These are phyloP conservation scores for Drosophila borealis DNA, from an alignment of 2,888 invertebrate genomes.

Conservation along the genomic window DNA sequence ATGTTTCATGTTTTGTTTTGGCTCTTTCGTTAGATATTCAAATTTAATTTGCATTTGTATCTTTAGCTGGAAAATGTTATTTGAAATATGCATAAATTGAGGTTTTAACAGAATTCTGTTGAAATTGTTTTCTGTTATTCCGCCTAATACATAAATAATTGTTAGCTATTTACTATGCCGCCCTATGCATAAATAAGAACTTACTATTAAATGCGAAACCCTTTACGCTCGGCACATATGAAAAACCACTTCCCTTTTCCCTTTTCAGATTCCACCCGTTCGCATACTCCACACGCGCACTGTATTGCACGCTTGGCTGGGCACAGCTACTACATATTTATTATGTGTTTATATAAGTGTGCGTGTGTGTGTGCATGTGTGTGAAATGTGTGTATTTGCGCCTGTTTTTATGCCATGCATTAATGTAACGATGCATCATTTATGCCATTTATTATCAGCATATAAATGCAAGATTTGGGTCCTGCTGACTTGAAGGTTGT, in stretches of 20 bases:
- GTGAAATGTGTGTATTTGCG: conserved; percentile 13
- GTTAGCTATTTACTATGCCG: conserved; percentile 14
- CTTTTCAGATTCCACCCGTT: conserved; percentile 11
- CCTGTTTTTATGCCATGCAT: conserved; percentile 70
- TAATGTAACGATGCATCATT: conserved; percentile 80
- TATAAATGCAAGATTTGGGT: conserved; percentile 75
- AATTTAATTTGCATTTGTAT: neutral
- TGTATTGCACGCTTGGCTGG: conserved; percentile 54
- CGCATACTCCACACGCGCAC: conserved; percentile 37
- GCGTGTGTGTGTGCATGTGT: conserved; percentile 11
- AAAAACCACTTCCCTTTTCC: conserved; percentile 45
- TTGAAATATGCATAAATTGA: conserved; percentile 20
- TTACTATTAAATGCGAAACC: conserved; percentile 12
- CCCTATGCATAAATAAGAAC: conserved; percentile 22
- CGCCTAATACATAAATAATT: conserved; percentile 33
- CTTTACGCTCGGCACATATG: conserved; percentile 2
- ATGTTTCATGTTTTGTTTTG: neutral
- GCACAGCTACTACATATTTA: conserved; percentile 63
- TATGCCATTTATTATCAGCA: conserved; percentile 79
- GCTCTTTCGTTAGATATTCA: neutral
- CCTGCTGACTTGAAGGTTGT: conserved; percentile 48
- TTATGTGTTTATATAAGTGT: conserved; percentile 50
- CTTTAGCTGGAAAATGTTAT: neutral
- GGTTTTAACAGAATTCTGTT: conserved; percentile 5
- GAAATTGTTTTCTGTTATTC: conserved; percentile 2